phyloP scores from a whole-genome alignment of 1,140 invertebrate genomes.

The Radopholus similis region DNA sequence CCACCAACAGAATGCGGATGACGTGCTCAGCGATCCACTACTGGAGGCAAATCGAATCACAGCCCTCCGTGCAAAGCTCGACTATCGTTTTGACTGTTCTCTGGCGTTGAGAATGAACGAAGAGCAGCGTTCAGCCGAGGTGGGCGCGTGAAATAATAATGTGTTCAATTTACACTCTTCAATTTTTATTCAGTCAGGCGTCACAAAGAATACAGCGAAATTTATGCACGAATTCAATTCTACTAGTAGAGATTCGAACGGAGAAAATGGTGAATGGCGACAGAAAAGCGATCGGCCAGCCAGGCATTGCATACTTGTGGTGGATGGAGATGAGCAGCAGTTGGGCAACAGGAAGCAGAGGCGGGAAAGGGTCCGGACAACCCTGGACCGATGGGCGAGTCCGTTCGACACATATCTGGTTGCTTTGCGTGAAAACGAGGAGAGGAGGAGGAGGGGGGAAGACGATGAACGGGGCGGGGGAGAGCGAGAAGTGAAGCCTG shows the following conservation, averaged over 20 bases:
- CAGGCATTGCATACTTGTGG: no score
- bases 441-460: neutral
- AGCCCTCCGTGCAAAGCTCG: conserved; percentile 17
- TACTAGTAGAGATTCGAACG: no score
- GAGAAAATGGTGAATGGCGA: neutral
- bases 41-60: conserved; percentile 34
- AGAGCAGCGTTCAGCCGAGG: neutral
- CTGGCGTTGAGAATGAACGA: neutral
- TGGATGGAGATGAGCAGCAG: no score
- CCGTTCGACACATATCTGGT: conserved; percentile 29
- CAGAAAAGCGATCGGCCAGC: neutral
- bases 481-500: neutral
- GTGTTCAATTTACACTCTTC: neutral
- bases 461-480: neutral
- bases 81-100: conserved; percentile 27
- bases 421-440: neutral
- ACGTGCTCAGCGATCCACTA: conserved; percentile 10
- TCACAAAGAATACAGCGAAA: no score
- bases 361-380: neutral
- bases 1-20: neutral
- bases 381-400: conserved; percentile 23
- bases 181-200: neutral
- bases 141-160: neutral
- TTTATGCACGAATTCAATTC: no score
- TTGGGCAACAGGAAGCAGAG: no score